These are phyloP conservation scores for Harpagifer antarcticus DNA, from an alignment of 2,797 vertebrate genomes.

Conservation along the genomic window DNA sequence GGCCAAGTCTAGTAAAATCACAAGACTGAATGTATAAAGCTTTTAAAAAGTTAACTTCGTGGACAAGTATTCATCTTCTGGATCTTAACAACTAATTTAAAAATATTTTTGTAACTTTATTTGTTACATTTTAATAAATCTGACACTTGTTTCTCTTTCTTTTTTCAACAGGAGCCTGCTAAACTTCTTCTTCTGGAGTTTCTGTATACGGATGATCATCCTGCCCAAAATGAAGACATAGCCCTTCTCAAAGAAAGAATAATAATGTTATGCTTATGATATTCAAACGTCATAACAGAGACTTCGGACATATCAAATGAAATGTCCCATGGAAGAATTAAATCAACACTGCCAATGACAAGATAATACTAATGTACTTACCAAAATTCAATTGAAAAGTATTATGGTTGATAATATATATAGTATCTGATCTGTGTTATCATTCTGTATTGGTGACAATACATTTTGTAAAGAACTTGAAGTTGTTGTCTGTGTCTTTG, in stretches of 20 bases:
- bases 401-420: background rate
- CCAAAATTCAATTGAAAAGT: slow-evolving; percentile 27
- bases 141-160: slow-evolving; percentile 57
- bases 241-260: slow-evolving; percentile 10
- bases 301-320: slow-evolving; percentile 1
- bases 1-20: too few relatives aligned
- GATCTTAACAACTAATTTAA: background rate
- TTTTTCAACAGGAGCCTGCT: slow-evolving; percentile 76
- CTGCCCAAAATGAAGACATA: slow-evolving; percentile 5
- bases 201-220: slow-evolving; percentile 30
- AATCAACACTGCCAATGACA: background rate
- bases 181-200: slow-evolving; percentile 19
- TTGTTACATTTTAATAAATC: slow-evolving; percentile 44
- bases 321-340: background rate
- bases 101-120: background rate
- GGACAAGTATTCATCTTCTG: background rate
- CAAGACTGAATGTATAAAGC: background rate
- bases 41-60: background rate
- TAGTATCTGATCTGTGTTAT: slow-evolving; percentile 38
- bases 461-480: slow-evolving; percentile 68
- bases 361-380: background rate
- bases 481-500: slow-evolving; percentile 20
- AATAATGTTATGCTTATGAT: slow-evolving; percentile 11
- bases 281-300: background rate
- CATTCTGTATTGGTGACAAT: slow-evolving; percentile 58